These are phyloP conservation scores for Azorinus chamasolen DNA, from an alignment of 2,888 invertebrate genomes.

Conservation along the genomic window DNA sequence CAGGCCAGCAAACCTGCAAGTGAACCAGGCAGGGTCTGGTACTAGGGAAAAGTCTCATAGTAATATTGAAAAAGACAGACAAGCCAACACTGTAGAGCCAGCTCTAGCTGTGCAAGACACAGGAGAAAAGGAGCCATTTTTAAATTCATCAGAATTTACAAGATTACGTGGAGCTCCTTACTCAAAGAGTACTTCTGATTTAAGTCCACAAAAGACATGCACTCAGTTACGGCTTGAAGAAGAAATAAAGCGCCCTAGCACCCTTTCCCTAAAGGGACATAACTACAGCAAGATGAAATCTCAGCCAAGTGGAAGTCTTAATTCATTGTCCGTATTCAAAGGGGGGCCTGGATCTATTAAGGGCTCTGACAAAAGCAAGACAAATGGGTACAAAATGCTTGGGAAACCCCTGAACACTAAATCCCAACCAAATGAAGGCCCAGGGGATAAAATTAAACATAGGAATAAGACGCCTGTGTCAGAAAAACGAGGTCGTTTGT, in stretches of 20 bases:
- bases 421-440: slow-evolving; percentile 34
- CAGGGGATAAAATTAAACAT: slow-evolving; percentile 70
- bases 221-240: slow-evolving; percentile 52
- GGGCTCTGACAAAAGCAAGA: slow-evolving; percentile 19
- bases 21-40: slow-evolving; percentile 31
- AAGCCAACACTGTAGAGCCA: neutral
- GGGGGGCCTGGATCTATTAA: slow-evolving; percentile 28
- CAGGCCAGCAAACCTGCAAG: slow-evolving; percentile 63
- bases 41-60: slow-evolving; percentile 25
- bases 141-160: slow-evolving; percentile 38
- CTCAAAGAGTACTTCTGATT: slow-evolving; percentile 76
- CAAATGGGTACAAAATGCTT: slow-evolving; percentile 47
- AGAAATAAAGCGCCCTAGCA: slow-evolving; percentile 70
- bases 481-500: slow-evolving; percentile 88
- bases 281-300: slow-evolving; percentile 64
- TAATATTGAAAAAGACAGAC: slow-evolving; percentile 19
- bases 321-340: slow-evolving; percentile 41
- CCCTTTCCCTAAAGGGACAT: slow-evolving; percentile 78
- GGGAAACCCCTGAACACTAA: slow-evolving; percentile 24
- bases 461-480: slow-evolving; percentile 78
- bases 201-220: slow-evolving; percentile 66
- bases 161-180: slow-evolving; percentile 67
- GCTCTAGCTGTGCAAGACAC: neutral
- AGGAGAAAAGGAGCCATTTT: neutral
- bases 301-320: slow-evolving; percentile 49